Percentiles rank a stretch among this genome's conserved stretches.
Conservation (phyloP, 2,113 vertebrate genomes). For the Mungos mungo region DNA sequence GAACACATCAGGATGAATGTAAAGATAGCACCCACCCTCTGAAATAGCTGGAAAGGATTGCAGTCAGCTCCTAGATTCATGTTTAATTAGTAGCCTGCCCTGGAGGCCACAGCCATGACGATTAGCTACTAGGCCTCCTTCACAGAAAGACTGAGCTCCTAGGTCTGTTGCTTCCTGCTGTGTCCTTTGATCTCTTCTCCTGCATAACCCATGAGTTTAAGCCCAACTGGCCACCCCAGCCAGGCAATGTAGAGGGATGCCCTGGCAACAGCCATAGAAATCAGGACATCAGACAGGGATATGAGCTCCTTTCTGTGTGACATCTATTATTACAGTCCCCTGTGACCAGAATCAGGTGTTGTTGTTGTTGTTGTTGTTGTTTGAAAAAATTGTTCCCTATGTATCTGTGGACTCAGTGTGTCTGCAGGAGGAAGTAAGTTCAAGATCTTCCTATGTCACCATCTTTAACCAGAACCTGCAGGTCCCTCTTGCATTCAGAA, state of each 20-base stretch:
- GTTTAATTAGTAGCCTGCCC: not conserved
- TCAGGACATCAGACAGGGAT: not conserved
- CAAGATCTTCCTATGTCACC: not conserved
- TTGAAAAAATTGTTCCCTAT: not conserved
- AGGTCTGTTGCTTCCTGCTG: not conserved
- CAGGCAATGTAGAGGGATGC: not conserved
- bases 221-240: not conserved
- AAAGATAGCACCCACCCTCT: not conserved
- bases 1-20: not conserved
- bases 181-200: not conserved
- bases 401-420: not conserved
- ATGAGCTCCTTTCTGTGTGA: not conserved
- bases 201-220: not conserved
- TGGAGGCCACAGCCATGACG: not conserved
- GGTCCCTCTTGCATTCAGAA: not conserved
- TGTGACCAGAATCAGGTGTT: not conserved
- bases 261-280: not conserved
- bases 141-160: not conserved
- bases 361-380: too few species aligned
- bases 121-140: not conserved
- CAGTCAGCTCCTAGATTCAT: not conserved
- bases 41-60: not conserved
- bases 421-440: not conserved
- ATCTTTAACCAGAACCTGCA: not conserved
- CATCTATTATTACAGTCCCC: not conserved